These are phyloP conservation scores for Gambusia affinis DNA, from an alignment of 2,113 vertebrate species.

Conservation along the genomic window DNA sequence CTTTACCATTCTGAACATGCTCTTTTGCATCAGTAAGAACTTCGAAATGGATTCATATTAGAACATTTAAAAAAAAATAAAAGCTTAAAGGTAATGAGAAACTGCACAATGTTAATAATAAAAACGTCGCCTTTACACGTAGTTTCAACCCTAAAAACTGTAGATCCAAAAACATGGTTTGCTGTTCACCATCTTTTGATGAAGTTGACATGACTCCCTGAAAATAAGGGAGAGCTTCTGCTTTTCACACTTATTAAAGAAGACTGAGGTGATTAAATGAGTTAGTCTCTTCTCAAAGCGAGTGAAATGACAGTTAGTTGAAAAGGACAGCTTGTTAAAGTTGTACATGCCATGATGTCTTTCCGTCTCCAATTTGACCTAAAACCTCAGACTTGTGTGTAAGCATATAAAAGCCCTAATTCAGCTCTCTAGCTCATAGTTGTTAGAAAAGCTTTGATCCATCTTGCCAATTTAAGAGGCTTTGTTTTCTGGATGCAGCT, in stretches of 20 bases:
- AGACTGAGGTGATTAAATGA: constrained; percentile 53
- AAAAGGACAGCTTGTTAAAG: constrained; percentile 38
- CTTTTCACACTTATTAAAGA: constrained; percentile 35
- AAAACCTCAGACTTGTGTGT: constrained; percentile 32
- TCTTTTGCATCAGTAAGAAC: not conserved
- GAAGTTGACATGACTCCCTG: constrained; percentile 4
- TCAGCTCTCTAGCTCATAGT: constrained; percentile 13
- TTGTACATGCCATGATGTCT: constrained; percentile 16
- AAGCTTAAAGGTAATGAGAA: too few species aligned
- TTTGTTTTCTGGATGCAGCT: constrained; percentile 13
- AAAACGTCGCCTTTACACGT: too few species aligned
- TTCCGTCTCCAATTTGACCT: constrained; percentile 41
- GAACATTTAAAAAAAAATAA: not conserved
- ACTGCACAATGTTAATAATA: too few species aligned
- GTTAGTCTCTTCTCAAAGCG: constrained; percentile 31
- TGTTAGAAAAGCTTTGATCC: constrained; percentile 43
- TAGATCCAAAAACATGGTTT: not conserved
- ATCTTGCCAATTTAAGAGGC: constrained; percentile 50
- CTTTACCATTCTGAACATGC: not conserved
- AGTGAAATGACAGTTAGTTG: constrained; percentile 36
- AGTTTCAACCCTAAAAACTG: too few species aligned
- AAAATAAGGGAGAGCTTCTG: not conserved
- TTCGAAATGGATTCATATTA: not conserved
- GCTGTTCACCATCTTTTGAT: not conserved
- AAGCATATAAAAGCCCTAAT: constrained; percentile 26